Base-by-base conservation (phyloP, 37 sponge, comb jelly and placozoan species). In the Beroe ovata region DNA sequence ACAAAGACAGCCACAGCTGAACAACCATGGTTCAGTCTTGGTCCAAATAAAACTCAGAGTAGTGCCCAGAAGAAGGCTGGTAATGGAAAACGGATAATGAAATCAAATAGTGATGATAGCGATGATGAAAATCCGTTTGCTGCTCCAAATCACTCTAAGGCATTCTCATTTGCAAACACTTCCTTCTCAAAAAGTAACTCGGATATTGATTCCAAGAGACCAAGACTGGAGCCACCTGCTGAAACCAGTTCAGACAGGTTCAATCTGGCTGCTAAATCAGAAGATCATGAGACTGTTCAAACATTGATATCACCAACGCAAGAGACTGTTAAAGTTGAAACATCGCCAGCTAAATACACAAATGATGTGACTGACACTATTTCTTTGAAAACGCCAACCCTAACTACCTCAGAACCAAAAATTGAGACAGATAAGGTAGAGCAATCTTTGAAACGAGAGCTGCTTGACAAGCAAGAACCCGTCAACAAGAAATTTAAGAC, bases 101-200 rank as follows among this genome's bases (percentile, higher is more conserved):
- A 29, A 20, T 16, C 28, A 37, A 37, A 30, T 18, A 33, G 36
- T 33, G 69, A 66, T 29, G 69, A 66, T 29, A 66, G 69, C 16
- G 69, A 66, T 30, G 69, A 66, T 19, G 69, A 66, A 16, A 66
- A 66, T 66, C 69, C 69, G 3, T 66, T 66, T 66, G 35, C 35
- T 66, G 35, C 36, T 34, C 14, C 69, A 11, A 66, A 66, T 34
- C 14, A 6, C 11, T 47, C 69, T 14, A 66, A 66, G 16, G 29
- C 69, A 32, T 14, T 19, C 16, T 66, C 30, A 11, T 33, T 66
- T 66, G 1, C 69, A 18, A 32, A 26, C 16, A 66, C 2, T 2
- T 62, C 29, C 6, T 62, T 16, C 28, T 29, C 16, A 19, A 66
- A 66, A 18, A 26, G 16, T 16, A 66, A 32, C 8, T 58, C 59